Percentiles rank a stretch among this genome's conserved stretches.
phyloP scores from a whole-genome alignment of 1,140 invertebrate species.

The Hycleus cichorii region DNA sequence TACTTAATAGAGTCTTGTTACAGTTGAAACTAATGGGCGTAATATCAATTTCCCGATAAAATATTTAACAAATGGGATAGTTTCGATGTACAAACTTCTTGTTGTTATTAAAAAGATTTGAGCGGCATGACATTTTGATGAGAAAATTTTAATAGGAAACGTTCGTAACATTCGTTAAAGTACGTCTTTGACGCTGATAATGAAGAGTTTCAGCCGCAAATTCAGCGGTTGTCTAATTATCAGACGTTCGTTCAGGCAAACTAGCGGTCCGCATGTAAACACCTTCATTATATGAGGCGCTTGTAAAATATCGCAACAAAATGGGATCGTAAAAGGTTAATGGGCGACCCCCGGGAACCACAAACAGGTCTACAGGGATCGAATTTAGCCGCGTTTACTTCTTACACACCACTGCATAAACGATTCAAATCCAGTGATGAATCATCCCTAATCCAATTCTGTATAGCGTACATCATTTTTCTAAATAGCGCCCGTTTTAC shows the following conservation, averaged over 20 bases:
- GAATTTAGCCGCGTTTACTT: slow-evolving; percentile 15
- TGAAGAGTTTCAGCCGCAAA: slow-evolving; percentile 18
- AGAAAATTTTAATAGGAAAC: no score
- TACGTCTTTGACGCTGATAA: slow-evolving; percentile 9
- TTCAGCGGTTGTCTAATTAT: slow-evolving; percentile 26
- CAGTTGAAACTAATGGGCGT: no score
- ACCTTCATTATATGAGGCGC: slow-evolving; percentile 25
- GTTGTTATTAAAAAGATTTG: no score
- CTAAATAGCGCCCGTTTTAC: no score
- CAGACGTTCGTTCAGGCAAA: slow-evolving; percentile 16
- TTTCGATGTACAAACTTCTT: no score
- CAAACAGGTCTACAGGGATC: slow-evolving; percentile 20
- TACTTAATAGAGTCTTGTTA: no score
- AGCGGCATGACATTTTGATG: no score
- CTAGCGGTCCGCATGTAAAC: slow-evolving; percentile 27
- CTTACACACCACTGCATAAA: slow-evolving; percentile 20
- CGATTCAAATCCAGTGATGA: slow-evolving; percentile 16
- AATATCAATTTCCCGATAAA: no score
- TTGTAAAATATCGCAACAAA: slow-evolving; percentile 23
- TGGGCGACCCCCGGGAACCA: slow-evolving; percentile 21
- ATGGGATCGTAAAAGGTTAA: slow-evolving; percentile 26
- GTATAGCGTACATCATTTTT: no score
- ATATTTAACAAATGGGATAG: no score
- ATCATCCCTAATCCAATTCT: no score
- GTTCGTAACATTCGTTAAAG: no score